Evolutionary conservation across 2,113 vertebrate genomes (phyloP).

Genomic region (Anseranas semipalmata): DNA sequence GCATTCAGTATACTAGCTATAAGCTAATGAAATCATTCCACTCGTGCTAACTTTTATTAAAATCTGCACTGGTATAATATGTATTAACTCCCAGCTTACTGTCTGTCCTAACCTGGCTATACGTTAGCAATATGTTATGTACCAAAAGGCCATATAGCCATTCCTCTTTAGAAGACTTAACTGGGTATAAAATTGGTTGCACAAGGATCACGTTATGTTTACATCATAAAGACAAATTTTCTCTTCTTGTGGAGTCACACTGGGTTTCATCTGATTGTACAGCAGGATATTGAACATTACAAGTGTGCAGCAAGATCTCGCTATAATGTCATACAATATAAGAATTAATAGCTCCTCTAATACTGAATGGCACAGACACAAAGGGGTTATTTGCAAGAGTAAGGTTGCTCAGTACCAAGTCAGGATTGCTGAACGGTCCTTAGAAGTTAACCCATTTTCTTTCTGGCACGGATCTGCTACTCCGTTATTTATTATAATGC

Average conservation of each 20-base stretch:
- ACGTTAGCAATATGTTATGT: background rate
- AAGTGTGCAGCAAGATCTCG: background rate
- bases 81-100: background rate
- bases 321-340: background rate
- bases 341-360: conserved; percentile 5
- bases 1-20: background rate
- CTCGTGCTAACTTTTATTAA: background rate
- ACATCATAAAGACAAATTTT: background rate
- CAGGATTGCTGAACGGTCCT: background rate
- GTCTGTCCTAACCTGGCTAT: background rate
- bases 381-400: background rate
- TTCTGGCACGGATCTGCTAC: background rate
- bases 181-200: background rate
- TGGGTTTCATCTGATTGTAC: background rate
- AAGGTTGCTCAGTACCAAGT: background rate
- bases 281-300: background rate
- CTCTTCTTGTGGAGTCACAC: background rate
- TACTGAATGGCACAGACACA: background rate
- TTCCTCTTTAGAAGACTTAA: background rate
- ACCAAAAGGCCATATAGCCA: background rate
- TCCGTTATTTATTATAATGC: background rate
- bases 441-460: background rate
- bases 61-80: background rate
- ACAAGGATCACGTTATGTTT: background rate
- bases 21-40: conserved; percentile 2